A percentile compares a stretch with the other conserved stretches of the same genome.
Conservation (phyloP, 2,888 invertebrate genomes). For the Theristus sp. region DNA sequence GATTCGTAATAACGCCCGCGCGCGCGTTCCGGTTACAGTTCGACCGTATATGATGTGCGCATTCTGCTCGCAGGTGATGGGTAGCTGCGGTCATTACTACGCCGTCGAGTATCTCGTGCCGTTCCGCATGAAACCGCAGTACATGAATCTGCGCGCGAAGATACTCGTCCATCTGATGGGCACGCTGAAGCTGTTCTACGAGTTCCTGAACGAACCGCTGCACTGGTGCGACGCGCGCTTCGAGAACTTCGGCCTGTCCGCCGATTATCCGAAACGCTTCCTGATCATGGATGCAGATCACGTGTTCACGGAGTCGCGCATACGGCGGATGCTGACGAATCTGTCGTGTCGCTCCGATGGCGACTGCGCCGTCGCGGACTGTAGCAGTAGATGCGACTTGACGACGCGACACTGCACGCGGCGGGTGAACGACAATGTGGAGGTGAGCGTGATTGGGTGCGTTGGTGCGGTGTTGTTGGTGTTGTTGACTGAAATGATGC, state of each 20-base stretch:
- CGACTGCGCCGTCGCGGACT: conserved; percentile 22
- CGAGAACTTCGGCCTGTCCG: conserved; percentile 29
- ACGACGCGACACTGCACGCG: conserved; percentile 17
- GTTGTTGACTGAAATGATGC: too few species aligned
- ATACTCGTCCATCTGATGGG: conserved; percentile 30
- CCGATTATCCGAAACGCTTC: conserved; percentile 8
- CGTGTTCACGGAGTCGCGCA: conserved; percentile 23
- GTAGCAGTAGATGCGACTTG: conserved; percentile 15
- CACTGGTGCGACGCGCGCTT: conserved; percentile 37
- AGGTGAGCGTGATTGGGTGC: too few species aligned
- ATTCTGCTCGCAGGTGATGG: conserved; percentile 21
- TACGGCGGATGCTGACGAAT: conserved; percentile 15
- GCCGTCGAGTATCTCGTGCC: conserved; percentile 29
- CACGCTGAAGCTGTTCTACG: conserved; percentile 27
- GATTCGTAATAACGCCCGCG: too few species aligned
- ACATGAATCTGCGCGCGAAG: conserved; percentile 24
- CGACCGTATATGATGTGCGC: too few species aligned
- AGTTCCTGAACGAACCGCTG: conserved; percentile 30
- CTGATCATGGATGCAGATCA: conserved; percentile 25
- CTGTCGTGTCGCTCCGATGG: conserved; percentile 17
- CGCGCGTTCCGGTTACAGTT: too few species aligned
- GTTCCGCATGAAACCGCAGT: conserved; percentile 27
- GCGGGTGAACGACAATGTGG: conserved; percentile 24
- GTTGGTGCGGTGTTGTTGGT: too few species aligned
- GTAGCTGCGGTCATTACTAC: conserved; percentile 35